Evolutionary conservation across 2,113 vertebrate genomes (phyloP), one percentile per base, ranked within the genome.

Genomic region (Phocoena sinus): DNA sequence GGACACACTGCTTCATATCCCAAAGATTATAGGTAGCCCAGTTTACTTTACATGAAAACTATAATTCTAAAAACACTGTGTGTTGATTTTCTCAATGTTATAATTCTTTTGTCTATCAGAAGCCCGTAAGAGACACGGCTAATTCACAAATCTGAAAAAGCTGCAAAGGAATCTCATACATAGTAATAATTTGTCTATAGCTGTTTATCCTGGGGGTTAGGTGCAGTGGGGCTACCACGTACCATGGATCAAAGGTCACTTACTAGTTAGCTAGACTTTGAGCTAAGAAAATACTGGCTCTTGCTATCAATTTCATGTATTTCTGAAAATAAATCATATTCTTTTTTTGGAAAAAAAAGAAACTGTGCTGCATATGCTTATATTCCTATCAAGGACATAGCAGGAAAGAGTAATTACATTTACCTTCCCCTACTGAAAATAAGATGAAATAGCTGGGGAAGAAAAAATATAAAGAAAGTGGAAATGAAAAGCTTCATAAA

Each of bases 401-500:
- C 4, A 68, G 50, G 14, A 96, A 89, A 90, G 44, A 79, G 50
- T 53, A 96, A 77, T 74, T 84, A 68, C 15, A 93, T 85, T 79
- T 91, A 38, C 14, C 3, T 89, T 81, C 26, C n/a, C 36, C n/a
- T 77, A 89, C 0, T 76, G 62, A 94, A 97, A 82, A 56, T 50
- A 65, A 81, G 65, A 76, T 71, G 41, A 77, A 93, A 94, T 33
- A 36, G 28, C 2, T 20, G 6, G 60, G 68, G 17, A 63, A 97
- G 84, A 20, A 44, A 83, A 96, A 96, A 95, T 58, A 76, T 15
- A 68, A 77, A 83, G 33, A 91, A 53, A 96, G 63, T 25, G 25
- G 60, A 53, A 89, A 92, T 80, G 83, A 86, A 81, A 88, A 94
- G 65, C 23, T 92, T 96, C 71, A 94, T 67, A 96, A 71, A 87